Conservation (phyloP, 2,888 invertebrate genomes). For the Thymelicus sylvestris region DNA sequence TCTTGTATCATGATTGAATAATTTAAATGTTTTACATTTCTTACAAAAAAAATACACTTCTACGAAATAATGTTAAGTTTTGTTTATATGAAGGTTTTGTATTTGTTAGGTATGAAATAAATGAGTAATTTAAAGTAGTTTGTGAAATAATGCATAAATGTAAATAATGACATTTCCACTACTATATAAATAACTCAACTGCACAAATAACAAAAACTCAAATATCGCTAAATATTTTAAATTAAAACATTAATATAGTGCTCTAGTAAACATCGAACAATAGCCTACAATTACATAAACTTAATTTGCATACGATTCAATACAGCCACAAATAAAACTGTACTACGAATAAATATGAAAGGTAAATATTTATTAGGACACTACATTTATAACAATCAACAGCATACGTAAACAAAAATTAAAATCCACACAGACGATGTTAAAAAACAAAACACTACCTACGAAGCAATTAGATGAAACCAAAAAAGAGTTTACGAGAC, state of each 20-base stretch:
- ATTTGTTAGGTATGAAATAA: too few relatives aligned
- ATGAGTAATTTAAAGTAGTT: background rate
- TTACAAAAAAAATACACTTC: too few relatives aligned
- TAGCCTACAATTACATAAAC: constrained; percentile 8
- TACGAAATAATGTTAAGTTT: too few relatives aligned
- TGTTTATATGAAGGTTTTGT: too few relatives aligned
- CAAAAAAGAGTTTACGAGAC: constrained; percentile 49
- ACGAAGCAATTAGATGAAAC: constrained; percentile 54
- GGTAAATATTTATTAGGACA: constrained; percentile 29
- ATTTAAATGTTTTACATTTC: too few relatives aligned
- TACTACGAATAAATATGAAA: constrained; percentile 19
- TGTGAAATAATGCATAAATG: background rate
- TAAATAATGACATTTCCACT: background rate
- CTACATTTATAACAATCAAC: constrained; percentile 19
- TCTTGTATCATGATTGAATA: background rate
- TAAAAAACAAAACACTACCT: constrained; percentile 34
- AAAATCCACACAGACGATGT: constrained; percentile 36
- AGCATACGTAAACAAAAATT: constrained; percentile 46
- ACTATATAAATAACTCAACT: constrained; percentile 9
- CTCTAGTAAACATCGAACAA: constrained; percentile 20
- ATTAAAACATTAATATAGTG: constrained; percentile 24
- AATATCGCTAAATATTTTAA: constrained; percentile 11
- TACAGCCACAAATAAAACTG: constrained; percentile 24
- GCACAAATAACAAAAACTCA: constrained; percentile 20
- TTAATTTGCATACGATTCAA: constrained; percentile 12